Conservation (phyloP, 2,888 invertebrate genomes). For the Tanypteryx hageni region DNA sequence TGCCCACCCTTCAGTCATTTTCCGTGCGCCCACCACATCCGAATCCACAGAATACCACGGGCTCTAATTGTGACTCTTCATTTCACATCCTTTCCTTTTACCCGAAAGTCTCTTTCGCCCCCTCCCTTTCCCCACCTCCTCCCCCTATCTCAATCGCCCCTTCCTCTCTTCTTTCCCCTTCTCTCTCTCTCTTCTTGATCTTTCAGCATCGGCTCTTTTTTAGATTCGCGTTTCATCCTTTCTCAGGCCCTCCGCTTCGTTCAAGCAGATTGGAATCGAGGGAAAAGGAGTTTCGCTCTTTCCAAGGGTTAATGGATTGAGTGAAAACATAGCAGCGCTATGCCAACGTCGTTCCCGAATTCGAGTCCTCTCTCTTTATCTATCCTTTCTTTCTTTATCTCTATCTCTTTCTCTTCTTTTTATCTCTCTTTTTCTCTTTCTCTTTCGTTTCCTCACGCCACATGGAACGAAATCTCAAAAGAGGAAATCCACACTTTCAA, state of each 20-base stretch:
- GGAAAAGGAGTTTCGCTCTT: slow-evolving; percentile 38
- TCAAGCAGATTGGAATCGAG: slow-evolving; percentile 39
- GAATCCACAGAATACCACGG: neutral
- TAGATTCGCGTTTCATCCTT: no score
- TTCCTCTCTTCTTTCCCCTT: neutral
- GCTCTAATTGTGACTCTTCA: neutral
- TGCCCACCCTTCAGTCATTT: neutral
- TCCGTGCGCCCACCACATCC: neutral
- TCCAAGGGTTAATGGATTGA: slow-evolving; percentile 60
- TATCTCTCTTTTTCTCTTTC: neutral
- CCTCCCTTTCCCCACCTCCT: neutral
- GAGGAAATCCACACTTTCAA: neutral
- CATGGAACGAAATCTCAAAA: neutral
- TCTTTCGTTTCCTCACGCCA: neutral
- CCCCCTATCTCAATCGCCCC: neutral
- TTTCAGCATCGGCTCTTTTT: no score
- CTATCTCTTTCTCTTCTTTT: neutral
- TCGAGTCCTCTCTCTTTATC: slow-evolving; percentile 18
- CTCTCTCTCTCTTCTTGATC: neutral
- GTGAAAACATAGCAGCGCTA: slow-evolving; percentile 44
- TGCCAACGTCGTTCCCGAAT: neutral
- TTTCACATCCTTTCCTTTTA: neutral
- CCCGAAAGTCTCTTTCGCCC: neutral
- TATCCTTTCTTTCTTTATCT: no score
- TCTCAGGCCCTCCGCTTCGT: slow-evolving; percentile 38